Evolutionary conservation across 2,888 invertebrate genomes (phyloP), one percentile per base, ranked within the genome.

Genomic region (Onthophagus sagittarius): DNA sequence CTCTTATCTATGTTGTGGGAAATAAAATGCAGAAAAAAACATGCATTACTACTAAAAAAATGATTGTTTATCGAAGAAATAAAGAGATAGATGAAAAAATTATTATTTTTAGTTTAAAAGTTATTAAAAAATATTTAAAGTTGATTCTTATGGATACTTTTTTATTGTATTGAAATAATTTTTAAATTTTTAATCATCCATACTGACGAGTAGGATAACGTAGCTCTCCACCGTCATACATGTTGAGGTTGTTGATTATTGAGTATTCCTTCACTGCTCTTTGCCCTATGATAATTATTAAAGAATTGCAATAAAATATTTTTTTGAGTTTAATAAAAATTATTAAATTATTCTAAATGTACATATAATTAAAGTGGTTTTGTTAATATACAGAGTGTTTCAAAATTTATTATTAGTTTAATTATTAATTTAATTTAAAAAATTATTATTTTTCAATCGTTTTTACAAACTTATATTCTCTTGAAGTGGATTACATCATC

Each of bases 161-260:
- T 32, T n/a, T 78, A 76, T 78, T 79, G 76, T 77, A 76, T 78
- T 72, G 70, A 73, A 76, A 78, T 76, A n/a, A 9, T 53, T 53
- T 72, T 80, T 84, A 84, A 83, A 82, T 82, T 84, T 85, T 85
- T 91, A 90, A 92, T 92, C 91, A 92, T 91, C 92, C 92, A 89
- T 92, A 92, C 90, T 92, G 92, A 88, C 92, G 90, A 84, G 91
- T 91, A 83, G 91, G 90, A 87, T 91, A 91, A 85, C 92, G 88
- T 76, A 92, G 89, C 86, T 92, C 92, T 83, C 88, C 89, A 76
- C 92, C 92, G 84, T 92, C 92, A 88, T 91, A 92, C 87, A 92
- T 89, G 87, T 91, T 92, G 82, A 92, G 87, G 86, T 92, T 91
- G 87, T 92, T 89, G 81, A 90, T 90, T 86, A 90, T 89, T 82